Percentiles rank a stretch among this genome's conserved stretches.
Evolutionary conservation across 2,888 invertebrate species (phyloP).

Genomic region (Calephelis perditalis): DNA sequence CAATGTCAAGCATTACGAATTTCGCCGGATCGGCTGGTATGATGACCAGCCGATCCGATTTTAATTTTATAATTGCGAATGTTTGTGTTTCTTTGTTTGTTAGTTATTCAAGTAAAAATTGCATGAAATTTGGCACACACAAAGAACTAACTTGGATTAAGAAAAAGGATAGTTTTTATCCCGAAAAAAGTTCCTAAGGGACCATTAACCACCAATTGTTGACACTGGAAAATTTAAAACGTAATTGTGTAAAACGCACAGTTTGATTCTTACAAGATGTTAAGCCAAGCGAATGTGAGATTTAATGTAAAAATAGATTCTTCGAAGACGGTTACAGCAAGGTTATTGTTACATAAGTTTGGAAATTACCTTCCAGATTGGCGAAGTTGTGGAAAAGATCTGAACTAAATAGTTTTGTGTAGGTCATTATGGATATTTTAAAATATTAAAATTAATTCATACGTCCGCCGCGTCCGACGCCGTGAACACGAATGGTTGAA

Average conservation of each 20-base stretch:
- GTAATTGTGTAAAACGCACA: neutral
- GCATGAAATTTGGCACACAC: too few species aligned
- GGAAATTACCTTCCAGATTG: slow-evolving; percentile 31
- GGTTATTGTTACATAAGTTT: slow-evolving; percentile 23
- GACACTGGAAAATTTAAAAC: too few species aligned
- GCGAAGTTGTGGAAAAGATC: slow-evolving; percentile 30
- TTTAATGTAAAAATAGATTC: slow-evolving; percentile 12
- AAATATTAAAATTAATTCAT: slow-evolving; percentile 29
- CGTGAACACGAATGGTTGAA: slow-evolving; percentile 33
- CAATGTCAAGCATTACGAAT: too few species aligned
- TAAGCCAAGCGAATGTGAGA: slow-evolving; percentile 6
- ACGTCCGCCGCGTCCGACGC: slow-evolving; percentile 31
- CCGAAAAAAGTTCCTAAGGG: too few species aligned
- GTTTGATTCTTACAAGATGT: neutral
- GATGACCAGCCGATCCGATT: too few species aligned
- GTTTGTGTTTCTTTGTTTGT: too few species aligned
- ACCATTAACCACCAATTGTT: too few species aligned
- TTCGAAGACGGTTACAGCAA: slow-evolving; percentile 10
- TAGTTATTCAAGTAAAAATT: too few species aligned
- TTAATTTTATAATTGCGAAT: too few species aligned
- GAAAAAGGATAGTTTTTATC: too few species aligned
- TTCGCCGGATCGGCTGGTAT: too few species aligned
- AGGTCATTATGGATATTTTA: slow-evolving; percentile 27
- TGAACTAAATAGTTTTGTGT: slow-evolving; percentile 26
- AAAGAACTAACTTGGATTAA: too few species aligned